These are phyloP conservation scores for Bombus ignitus DNA, from an alignment of 1,140 invertebrate genomes.

Conservation along the genomic window DNA sequence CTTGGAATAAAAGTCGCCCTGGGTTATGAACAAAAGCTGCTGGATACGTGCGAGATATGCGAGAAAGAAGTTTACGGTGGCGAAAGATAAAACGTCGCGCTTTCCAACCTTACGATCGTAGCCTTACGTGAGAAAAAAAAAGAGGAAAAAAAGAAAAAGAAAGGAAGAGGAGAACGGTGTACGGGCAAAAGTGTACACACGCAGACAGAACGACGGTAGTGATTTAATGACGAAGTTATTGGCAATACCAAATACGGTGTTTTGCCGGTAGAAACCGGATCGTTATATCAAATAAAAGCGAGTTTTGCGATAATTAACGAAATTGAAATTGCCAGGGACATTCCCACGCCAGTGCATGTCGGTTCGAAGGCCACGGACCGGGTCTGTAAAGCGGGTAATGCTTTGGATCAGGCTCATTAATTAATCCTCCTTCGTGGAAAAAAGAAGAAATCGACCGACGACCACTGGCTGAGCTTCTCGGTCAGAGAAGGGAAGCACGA, in stretches of 20 bases:
- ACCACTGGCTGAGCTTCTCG: not conserved
- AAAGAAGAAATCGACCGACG: constrained; percentile 45
- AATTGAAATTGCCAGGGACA: constrained; percentile 54
- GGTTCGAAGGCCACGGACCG: constrained; percentile 33
- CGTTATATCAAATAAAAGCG: constrained; percentile 38
- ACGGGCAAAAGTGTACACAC: not conserved
- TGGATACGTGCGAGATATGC: not conserved
- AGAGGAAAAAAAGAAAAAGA: not conserved
- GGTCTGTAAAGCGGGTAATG: constrained; percentile 64
- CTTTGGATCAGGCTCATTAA: constrained; percentile 67
- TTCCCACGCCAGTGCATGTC: constrained; percentile 64
- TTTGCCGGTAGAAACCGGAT: not conserved
- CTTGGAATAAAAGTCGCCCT: not conserved
- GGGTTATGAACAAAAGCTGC: constrained; percentile 7
- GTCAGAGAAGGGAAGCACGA: constrained; percentile 5
- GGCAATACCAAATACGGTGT: constrained; percentile 35
- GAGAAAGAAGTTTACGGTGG: not conserved
- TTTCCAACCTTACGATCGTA: not conserved
- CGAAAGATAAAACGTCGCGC: constrained; percentile 3
- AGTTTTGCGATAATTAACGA: constrained; percentile 53
- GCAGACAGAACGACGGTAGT: not conserved
- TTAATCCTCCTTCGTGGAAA: constrained; percentile 64
- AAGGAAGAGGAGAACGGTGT: not conserved
- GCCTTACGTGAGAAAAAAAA: not conserved
- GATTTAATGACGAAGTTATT: constrained; percentile 46